Evolutionary conservation across 2,113 vertebrate species (phyloP).

Genomic region (Anthoscopus minutus): DNA sequence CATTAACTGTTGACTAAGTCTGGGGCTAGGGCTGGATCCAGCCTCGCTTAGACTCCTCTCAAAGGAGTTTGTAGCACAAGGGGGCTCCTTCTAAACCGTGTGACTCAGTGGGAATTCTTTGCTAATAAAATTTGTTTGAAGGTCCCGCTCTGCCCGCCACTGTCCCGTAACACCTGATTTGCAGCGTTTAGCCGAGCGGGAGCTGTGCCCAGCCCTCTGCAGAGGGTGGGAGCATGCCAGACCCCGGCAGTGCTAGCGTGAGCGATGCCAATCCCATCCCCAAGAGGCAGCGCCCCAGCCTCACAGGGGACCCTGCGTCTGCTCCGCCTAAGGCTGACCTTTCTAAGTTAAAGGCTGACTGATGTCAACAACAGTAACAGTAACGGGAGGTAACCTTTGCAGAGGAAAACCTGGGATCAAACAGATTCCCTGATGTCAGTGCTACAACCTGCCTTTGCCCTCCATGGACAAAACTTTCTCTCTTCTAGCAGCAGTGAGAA

Average conservation of each 20-base stretch:
- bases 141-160: rapidly evolving
- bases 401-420: not conserved
- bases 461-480: not conserved
- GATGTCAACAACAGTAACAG: not conserved
- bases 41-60: too few relatives aligned
- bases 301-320: rapidly evolving
- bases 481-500: not conserved
- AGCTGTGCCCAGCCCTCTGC: not conserved
- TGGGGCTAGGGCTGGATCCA: not conserved
- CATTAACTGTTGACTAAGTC: not conserved
- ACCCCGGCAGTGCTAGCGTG: not conserved
- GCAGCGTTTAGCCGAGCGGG: not conserved
- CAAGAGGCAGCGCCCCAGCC: rapidly evolving
- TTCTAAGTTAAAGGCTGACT: not conserved
- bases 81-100: not conserved
- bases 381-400: not conserved
- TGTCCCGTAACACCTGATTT: rapidly evolving
- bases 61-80: not conserved
- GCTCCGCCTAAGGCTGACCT: not conserved
- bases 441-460: rapidly evolving
- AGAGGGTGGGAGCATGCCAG: not conserved
- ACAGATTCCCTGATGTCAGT: not conserved
- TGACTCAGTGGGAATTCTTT: not conserved
- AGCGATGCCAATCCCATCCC: not conserved
- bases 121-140: not conserved